These are phyloP conservation scores for Copsychus sechellarum DNA, from an alignment of 2,113 vertebrate species.

Conservation along the genomic window DNA sequence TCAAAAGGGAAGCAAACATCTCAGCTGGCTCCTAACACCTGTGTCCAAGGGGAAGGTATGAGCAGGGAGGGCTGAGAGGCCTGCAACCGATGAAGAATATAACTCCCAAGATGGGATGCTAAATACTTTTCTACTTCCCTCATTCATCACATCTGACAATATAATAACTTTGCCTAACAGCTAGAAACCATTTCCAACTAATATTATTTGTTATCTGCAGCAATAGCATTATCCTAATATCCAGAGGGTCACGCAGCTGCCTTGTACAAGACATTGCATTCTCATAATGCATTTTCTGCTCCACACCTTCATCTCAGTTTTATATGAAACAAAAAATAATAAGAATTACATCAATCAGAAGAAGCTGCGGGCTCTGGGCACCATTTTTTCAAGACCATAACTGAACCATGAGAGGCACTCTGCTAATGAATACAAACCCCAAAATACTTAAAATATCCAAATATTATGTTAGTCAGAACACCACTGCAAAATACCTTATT, in stretches of 20 bases:
- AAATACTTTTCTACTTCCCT: background rate
- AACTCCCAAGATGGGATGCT: background rate
- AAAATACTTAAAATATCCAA: background rate
- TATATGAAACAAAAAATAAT: background rate
- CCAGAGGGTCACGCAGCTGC: background rate
- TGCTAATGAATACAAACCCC: background rate
- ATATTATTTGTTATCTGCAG: background rate
- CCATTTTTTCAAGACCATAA: background rate
- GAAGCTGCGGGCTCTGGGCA: background rate
- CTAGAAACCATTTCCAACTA: background rate
- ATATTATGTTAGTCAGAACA: background rate
- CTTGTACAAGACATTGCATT: background rate
- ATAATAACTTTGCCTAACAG: background rate
- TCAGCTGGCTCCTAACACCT: background rate
- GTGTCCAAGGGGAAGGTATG: background rate
- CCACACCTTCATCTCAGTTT: background rate
- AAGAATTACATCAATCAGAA: background rate
- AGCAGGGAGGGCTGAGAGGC: background rate
- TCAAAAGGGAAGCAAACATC: background rate
- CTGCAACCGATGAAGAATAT: background rate
- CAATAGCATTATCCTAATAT: background rate
- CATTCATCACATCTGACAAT: constrained; percentile 3
- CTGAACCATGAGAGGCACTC: background rate
- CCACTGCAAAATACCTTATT: background rate
- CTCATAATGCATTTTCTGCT: background rate